Base-by-base conservation (phyloP, 2,888 invertebrate species). In the Augiades crinisus region DNA sequence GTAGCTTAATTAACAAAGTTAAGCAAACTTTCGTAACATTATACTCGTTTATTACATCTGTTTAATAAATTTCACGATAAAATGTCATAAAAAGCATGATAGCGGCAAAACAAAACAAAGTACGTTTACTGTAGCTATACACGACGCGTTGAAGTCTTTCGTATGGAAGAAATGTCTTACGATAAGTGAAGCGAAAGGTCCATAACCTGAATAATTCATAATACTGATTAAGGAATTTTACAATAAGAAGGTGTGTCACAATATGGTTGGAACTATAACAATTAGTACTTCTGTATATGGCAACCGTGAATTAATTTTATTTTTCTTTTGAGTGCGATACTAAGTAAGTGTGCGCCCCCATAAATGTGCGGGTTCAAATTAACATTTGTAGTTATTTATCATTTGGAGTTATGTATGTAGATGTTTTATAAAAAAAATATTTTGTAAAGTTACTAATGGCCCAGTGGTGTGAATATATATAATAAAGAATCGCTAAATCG, bases 111-210 rank as follows among this genome's bases (percentile, higher is more conserved):
- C 10, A n/a, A n/a, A n/a, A n/a, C n/a, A n/a, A 27, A 10, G 10
- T 10, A 27, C n/a, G 10, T 1, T 24, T 27, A 10, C 27, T 24
- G 3, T 14, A 7, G 5, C 21, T 1, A 8, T 16, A 8, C 8
- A 10, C 12, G 13, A 12, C 12, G 16, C 59, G 67, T 68, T 68
- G 67, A 68, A 51, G 60, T 68, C 67, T 66, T 63, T 67, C 58
- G 12, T 53, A 65, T 14, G 31, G 50, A 33, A 27, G 33, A 33
- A 46, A 36, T 12, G 33, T 36, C 10, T 45, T 45, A 24, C 40
- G 16, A 13, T 24, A 24, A 24, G 22, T 22, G 13, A 24, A 40
- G 8, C 4, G 21, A 40, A 8, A 12, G 24, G 24, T 6, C 24
- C 5, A 8, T 40, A 40, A 22, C 4, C 12, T 40, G 40, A 40